Conservation (phyloP, 2,888 invertebrate genomes). For the Merodon equestris region DNA sequence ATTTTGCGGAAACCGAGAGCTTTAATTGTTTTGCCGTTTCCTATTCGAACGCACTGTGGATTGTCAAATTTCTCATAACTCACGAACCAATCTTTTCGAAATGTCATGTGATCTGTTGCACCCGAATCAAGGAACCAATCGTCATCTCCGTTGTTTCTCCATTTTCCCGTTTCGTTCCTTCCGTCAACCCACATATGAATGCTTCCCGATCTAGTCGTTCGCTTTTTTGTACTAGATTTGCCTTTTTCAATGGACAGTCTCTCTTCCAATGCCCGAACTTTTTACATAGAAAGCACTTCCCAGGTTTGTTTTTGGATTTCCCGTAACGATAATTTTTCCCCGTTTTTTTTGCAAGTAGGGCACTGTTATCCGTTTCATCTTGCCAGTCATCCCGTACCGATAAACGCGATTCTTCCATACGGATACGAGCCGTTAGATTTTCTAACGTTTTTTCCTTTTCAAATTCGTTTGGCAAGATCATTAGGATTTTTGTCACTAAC, state of each 20-base stretch:
- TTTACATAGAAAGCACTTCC: conserved; percentile 9
- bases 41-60: neutral
- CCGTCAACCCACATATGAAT: neutral
- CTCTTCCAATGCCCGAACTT: conserved; percentile 2
- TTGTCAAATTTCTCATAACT: neutral
- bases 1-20: conserved; percentile 5
- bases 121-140: conserved; percentile 23
- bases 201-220: neutral
- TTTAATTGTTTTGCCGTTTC: conserved; percentile 11
- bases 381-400: conserved; percentile 14
- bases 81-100: conserved; percentile 3
- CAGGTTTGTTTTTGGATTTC: conserved; percentile 2
- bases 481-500: conserved; percentile 38
- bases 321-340: conserved; percentile 6
- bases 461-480: conserved; percentile 18
- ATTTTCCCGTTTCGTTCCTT: conserved; percentile 1
- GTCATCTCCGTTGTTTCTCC: conserved; percentile 14
- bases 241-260: conserved; percentile 36
- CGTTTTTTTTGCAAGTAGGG: conserved; percentile 9
- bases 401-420: conserved; percentile 38
- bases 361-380: conserved; percentile 13
- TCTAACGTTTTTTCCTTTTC: conserved; percentile 22
- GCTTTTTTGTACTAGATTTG: conserved; percentile 5
- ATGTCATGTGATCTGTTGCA: conserved; percentile 13
- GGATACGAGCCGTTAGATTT: conserved; percentile 28